Evolutionary conservation across 2,888 invertebrate species (phyloP), one percentile per base, ranked within the genome.

Genomic region (Saturnia japonica): DNA sequence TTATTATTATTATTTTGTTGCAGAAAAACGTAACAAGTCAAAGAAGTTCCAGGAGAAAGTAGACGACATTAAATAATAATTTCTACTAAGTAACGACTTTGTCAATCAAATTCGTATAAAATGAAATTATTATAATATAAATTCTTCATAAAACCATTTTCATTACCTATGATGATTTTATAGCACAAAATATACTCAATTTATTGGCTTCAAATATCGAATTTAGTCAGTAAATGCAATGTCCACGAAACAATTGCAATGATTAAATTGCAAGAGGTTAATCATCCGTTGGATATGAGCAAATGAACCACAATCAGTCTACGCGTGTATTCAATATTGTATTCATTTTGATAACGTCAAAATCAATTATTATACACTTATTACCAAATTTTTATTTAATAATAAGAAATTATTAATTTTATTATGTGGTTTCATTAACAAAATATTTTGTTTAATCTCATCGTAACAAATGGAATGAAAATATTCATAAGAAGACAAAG

Each of bases 301-400:
- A 80, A 84, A 85, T 84, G 78, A 84, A 81, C 83, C 78, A 75
- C 74, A 70, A 74, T 74, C 77, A 57, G 73, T 71, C 72, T 72
- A 71, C 74, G 78, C 74, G 76, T 76, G 75, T 82, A 78, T 81
- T 78, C 76, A 80, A 81, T 72, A 76, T 67, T 76, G 75, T 77
- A 76, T 81, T 83, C 79, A 78, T 76, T 79, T 80, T 83, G 76
- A 77, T 79, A 75, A 75, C 78, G 78, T 79, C 69, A 75, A 76
- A 81, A 77, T 78, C 77, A 78, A 80, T 80, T 75, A 70, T 67
- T 67, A 70, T 42, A 54, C 67, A 28, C 43, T 51, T 67, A 70
- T 67, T 54, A 70, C 22, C 51, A 28, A 66, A 66, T 64, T 70
- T 66, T 40, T 42, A 34, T 34, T 34, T 34, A n/a, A 4, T 34